Evolutionary conservation across 2,113 vertebrate genomes (phyloP).

Genomic region (Sialia sialis): DNA sequence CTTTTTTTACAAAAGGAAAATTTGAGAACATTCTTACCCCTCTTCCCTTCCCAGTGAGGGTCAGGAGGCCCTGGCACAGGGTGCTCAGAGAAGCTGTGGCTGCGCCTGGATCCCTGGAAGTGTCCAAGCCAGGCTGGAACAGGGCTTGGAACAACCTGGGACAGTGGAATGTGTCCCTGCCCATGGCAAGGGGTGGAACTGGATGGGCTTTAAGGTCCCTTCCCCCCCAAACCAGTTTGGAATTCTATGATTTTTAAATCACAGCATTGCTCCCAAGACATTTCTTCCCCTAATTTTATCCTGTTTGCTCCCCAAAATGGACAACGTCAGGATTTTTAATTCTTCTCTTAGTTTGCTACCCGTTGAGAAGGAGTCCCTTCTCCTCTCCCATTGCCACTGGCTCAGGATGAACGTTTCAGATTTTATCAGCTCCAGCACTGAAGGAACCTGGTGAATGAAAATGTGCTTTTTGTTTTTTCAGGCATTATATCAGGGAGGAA

Average conservation of each 20-base stretch:
- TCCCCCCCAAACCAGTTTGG: not conserved
- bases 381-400: not conserved
- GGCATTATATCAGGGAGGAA: not conserved
- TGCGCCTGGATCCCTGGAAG: not conserved
- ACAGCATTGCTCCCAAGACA: not conserved
- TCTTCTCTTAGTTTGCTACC: not conserved
- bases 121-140: not conserved
- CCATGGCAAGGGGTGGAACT: not conserved
- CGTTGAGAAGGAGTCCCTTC: not conserved
- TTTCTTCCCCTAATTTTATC: not conserved
- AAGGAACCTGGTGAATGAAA: not conserved
- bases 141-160: no score
- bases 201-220: not conserved
- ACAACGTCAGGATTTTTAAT: not conserved
- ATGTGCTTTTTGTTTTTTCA: not conserved
- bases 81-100: not conserved
- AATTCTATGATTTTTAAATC: not conserved
- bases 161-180: fast-evolving
- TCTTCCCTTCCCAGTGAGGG: not conserved
- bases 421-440: not conserved
- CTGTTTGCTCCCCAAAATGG: not conserved
- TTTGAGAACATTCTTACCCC: not conserved
- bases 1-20: not conserved
- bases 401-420: not conserved
- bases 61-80: not conserved